Evolutionary conservation across 2,888 invertebrate genomes (phyloP), one percentile per base, ranked within the genome.

Genomic region (Amphipoea oculea): DNA sequence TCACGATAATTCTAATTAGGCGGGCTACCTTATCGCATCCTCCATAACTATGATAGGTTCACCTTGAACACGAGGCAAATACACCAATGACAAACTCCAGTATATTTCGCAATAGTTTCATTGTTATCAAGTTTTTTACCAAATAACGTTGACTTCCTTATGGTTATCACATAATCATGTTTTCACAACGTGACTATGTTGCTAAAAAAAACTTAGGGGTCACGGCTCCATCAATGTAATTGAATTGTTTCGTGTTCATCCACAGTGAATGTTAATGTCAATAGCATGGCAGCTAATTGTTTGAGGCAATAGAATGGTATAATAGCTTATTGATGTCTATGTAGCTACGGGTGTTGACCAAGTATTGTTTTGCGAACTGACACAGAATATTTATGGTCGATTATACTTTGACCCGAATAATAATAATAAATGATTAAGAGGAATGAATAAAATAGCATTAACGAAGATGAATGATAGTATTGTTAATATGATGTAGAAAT

Each of bases 81-180:
- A 66, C 40, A 23, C 1, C 57, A 79, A 57, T 7, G 14, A 66
- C 29, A 60, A 82, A 66, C 17, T 73, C 20, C 45, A 40, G 0
- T 14, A 71, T 65, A 48, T 71, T 84, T 68, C 72, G 23, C 54
- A 79, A 70, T 57, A 40, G 65, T 74, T 78, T 70, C 14, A 73
- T 75, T 73, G 14, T 51, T 71, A 60, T 57, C 60, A 73, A 57
- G 12, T 65, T 20, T 57, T 71, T 71, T 45, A 79, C 45, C 57
- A 54, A 84, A 76, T 54, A 73, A 7, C 40, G 36, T 72, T 74
- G 73, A 17, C 45, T 83, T 63, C 45, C 67, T 62, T 54, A 62
- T 63, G 78, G 63, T 85, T 89, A 89, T 89, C 88, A 67, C 63
- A 42, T 17, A 74, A 83, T 71, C 81, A 71, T 75, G 81, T 83